Evolutionary conservation across 2,797 vertebrate genomes (phyloP).

Genomic region (Hipposideros larvatus): DNA sequence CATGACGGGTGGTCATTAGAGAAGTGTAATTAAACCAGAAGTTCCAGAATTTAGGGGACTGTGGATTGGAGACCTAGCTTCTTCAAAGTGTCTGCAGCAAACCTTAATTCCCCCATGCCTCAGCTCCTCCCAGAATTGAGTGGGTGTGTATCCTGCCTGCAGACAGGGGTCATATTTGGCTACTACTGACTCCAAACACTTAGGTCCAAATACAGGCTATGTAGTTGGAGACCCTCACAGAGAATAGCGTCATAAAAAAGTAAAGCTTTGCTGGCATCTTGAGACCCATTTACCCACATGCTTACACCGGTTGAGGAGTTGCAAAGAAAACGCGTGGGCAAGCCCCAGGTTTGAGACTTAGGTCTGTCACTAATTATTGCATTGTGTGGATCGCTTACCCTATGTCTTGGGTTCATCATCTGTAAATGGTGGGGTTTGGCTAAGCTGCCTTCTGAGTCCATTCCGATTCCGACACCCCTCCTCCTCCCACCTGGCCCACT

Average conservation of each 20-base stretch:
- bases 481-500: rapidly evolving
- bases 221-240: background rate
- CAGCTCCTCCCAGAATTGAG: background rate
- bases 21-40: background rate
- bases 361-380: background rate
- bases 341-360: background rate
- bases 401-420: background rate
- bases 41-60: background rate
- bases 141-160: background rate
- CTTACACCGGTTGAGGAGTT: rapidly evolving
- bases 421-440: background rate
- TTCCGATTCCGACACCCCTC: background rate
- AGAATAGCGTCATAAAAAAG: background rate
- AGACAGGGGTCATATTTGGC: background rate
- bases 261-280: background rate
- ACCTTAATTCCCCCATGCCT: background rate
- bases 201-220: background rate
- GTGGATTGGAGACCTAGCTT: background rate
- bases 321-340: background rate
- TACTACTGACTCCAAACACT: background rate
- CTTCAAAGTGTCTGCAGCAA: background rate
- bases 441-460: background rate
- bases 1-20: background rate
- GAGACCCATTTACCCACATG: background rate
- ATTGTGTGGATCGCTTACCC: background rate